Percentiles rank a stretch among this genome's conserved stretches.
Conservation (phyloP, 2,113 vertebrate genomes). For the Synodontis membranacea region DNA sequence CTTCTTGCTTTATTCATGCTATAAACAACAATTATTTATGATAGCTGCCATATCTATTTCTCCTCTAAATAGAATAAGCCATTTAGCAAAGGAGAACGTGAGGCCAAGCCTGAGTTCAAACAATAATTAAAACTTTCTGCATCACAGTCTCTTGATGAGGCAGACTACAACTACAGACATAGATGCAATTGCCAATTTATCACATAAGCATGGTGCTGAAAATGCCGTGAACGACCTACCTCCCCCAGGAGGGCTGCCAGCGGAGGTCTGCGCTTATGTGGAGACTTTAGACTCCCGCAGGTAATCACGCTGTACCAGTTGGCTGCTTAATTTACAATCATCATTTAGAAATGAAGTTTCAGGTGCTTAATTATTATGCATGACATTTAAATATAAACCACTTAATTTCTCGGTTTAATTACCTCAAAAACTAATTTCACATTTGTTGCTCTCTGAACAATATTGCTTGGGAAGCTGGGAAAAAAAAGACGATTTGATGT, state of each 20-base stretch:
- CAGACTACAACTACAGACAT: constrained; percentile 2
- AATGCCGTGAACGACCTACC: constrained; percentile 5
- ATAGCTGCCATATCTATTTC: not conserved
- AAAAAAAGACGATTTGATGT: constrained; percentile 24
- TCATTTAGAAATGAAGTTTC: constrained; percentile 44
- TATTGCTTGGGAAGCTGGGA: constrained; percentile 38
- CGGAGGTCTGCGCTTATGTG: not conserved
- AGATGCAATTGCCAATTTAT: constrained; percentile 35
- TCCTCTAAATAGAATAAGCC: constrained; percentile 3
- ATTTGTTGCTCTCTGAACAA: constrained; percentile 46
- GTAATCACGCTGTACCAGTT: constrained; percentile 41
- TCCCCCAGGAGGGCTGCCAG: constrained; percentile 31
- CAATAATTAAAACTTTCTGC: constrained; percentile 46
- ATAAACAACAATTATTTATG: constrained; percentile 13
- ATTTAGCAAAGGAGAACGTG: constrained; percentile 15
- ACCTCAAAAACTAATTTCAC: constrained; percentile 44
- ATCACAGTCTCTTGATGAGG: constrained; percentile 33
- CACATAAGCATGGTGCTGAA: constrained; percentile 11
- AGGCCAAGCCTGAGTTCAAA: constrained; percentile 39
- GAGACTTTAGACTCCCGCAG: constrained; percentile 23
- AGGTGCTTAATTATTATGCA: constrained; percentile 47
- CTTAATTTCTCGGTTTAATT: constrained; percentile 49
- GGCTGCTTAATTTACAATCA: constrained; percentile 43
- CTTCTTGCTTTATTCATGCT: not conserved
- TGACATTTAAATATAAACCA: constrained; percentile 46